phyloP scores from a whole-genome alignment of 1,140 invertebrate species.

The Drosophila serrata region DNA sequence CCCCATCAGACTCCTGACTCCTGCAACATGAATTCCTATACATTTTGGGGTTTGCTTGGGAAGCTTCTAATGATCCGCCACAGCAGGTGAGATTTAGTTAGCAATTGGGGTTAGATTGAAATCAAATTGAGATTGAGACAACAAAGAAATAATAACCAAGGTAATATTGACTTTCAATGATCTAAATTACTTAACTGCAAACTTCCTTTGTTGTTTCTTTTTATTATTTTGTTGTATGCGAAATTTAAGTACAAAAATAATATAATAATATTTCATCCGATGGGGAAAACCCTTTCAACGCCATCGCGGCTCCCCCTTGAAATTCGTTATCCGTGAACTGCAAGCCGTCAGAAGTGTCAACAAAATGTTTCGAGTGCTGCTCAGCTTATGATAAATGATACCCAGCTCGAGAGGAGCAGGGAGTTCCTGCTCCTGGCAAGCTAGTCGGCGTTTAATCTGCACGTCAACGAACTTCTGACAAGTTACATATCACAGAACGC shows the following conservation, averaged over 20 bases:
- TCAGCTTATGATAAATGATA: slow-evolving; percentile 74
- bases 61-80: slow-evolving; percentile 42
- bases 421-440: slow-evolving; percentile 47
- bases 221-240: neutral
- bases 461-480: slow-evolving; percentile 78
- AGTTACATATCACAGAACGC: slow-evolving; percentile 70
- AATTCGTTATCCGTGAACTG: slow-evolving; percentile 65
- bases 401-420: slow-evolving; percentile 23
- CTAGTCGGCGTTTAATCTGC: slow-evolving; percentile 69
- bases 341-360: slow-evolving; percentile 56
- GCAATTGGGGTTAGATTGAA: too few species aligned
- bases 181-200: neutral
- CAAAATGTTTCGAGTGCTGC: slow-evolving; percentile 51
- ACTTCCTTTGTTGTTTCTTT: neutral
- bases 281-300: slow-evolving; percentile 22
- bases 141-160: too few species aligned
- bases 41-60: neutral
- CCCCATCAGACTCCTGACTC: neutral
- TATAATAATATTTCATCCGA: slow-evolving; percentile 24
- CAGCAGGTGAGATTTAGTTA: slow-evolving; percentile 43
- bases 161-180: neutral
- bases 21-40: too few species aligned
- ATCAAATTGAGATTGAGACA: neutral
- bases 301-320: slow-evolving; percentile 9
- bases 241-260: slow-evolving; percentile 21